Evolutionary conservation across 2,113 vertebrate species (phyloP).

Genomic region (Nanger granti): DNA sequence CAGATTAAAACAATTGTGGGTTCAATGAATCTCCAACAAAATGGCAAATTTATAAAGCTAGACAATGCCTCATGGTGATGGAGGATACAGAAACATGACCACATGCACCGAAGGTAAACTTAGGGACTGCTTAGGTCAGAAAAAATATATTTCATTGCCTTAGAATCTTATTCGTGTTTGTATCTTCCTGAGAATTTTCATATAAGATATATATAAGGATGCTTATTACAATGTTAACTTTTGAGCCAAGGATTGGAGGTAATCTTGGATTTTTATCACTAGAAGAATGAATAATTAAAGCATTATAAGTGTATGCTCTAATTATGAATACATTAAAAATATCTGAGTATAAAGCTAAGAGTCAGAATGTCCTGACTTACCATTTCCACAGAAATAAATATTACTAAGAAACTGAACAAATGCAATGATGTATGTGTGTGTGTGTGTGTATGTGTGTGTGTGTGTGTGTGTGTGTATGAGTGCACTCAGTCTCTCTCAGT

Average conservation of each 20-base stretch:
- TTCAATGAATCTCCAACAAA: not conserved
- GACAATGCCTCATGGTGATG: not conserved
- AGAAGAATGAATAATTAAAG: not conserved
- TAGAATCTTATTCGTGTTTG: not conserved
- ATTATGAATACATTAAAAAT: not conserved
- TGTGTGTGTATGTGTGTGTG: not conserved
- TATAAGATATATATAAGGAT: not conserved
- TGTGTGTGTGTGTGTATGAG: not conserved
- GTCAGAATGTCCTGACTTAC: not conserved
- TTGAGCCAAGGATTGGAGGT: not conserved
- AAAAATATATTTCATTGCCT: not conserved
- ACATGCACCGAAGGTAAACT: not conserved
- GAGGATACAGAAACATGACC: not conserved
- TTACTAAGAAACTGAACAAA: not conserved
- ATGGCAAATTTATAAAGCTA: not conserved
- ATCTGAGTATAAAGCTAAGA: not conserved
- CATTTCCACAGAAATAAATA: not conserved
- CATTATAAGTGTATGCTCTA: not conserved
- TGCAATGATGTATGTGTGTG: not conserved
- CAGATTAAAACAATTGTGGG: not conserved
- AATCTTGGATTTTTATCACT: not conserved
- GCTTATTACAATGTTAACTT: not conserved
- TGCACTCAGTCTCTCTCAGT: not conserved
- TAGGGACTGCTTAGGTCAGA: not conserved
- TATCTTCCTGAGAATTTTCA: not conserved